These are phyloP conservation scores for Melanotaenia trifasciata DNA, from an alignment of 2,797 vertebrate genomes.

Conservation along the genomic window DNA sequence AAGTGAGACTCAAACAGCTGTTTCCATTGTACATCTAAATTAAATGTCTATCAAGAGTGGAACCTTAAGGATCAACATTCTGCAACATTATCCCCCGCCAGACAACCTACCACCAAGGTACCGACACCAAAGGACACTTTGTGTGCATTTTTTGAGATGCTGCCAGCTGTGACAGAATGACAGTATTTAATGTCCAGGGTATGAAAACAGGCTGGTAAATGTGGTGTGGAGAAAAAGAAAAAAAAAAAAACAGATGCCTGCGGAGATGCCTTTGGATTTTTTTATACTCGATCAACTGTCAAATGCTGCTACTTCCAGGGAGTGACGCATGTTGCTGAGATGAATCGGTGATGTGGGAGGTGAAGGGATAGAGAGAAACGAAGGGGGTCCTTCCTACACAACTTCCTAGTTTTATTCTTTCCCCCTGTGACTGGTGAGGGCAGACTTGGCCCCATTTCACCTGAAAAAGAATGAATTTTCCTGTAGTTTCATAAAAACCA, in stretches of 20 bases:
- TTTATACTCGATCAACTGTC: conserved; percentile 28
- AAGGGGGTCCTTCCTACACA: conserved; percentile 36
- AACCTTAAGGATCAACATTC: not conserved
- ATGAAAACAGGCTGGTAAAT: not conserved
- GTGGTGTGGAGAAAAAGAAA: conserved; percentile 7
- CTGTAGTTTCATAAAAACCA: conserved; percentile 3
- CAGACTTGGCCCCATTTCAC: conserved; percentile 22
- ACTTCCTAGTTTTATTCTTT: conserved; percentile 20
- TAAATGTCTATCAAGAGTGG: not conserved
- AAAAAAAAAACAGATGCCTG: conserved; percentile 22
- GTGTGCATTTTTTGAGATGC: conserved; percentile 19
- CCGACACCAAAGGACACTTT: not conserved
- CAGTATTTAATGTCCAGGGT: not conserved
- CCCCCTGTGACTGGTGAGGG: not conserved
- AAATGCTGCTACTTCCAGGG: conserved; percentile 30
- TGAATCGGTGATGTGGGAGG: conserved; percentile 44
- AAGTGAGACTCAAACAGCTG: no score
- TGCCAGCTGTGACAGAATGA: conserved; percentile 26
- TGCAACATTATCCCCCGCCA: not conserved
- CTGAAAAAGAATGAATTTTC: conserved; percentile 4
- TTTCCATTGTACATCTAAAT: not conserved
- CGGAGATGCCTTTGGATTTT: conserved; percentile 26
- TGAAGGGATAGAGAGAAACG: conserved; percentile 26
- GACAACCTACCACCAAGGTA: not conserved
- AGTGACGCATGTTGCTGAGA: conserved; percentile 44